Evolutionary conservation across 2,113 vertebrate species (phyloP).

Genomic region (Meleagris gallopavo): DNA sequence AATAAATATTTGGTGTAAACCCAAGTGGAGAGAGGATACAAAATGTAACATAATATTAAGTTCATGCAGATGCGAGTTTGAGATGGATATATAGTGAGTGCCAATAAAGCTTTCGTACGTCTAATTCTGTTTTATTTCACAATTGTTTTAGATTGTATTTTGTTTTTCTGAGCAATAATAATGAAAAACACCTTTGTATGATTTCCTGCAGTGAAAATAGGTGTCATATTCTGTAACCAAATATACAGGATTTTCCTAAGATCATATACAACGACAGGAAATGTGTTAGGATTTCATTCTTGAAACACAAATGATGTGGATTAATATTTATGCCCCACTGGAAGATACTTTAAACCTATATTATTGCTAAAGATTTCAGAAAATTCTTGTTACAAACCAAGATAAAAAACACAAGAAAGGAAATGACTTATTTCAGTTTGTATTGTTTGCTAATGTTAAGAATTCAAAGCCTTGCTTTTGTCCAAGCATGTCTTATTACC

Average conservation of each 20-base stretch:
- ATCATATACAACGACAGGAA: background rate
- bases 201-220: background rate
- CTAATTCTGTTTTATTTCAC: background rate
- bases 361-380: background rate
- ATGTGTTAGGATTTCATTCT: background rate
- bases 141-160: background rate
- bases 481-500: background rate
- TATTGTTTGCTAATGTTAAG: background rate
- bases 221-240: background rate
- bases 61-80: background rate
- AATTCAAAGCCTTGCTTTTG: background rate
- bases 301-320: background rate
- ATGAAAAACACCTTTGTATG: background rate
- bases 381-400: background rate
- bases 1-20: background rate
- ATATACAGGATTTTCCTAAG: background rate
- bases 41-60: background rate
- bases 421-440: background rate
- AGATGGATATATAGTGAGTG: background rate
- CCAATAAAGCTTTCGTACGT: background rate
- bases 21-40: background rate
- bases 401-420: background rate
- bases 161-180: background rate
- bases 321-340: background rate
- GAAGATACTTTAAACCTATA: background rate